Evolutionary conservation across 2,888 invertebrate species (phyloP), one percentile per base, ranked within the genome.

Genomic region (Pollenia labialis): DNA sequence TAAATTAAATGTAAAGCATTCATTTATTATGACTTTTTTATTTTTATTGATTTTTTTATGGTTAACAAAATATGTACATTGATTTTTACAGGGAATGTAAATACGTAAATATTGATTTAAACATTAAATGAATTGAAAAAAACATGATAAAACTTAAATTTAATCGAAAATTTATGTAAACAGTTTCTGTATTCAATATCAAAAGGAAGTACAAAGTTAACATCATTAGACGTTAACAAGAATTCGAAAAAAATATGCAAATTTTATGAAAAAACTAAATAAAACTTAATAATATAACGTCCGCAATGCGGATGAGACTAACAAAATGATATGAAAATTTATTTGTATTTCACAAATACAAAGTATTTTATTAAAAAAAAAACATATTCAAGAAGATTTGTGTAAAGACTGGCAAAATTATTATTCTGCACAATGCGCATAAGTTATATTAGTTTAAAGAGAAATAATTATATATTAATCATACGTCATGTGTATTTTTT

Each of bases 201-300:
- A 16, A 23, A 44, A n/a, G 16, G 10, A 42, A 58, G n/a, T 40
- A 76, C 2, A n/a, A 54, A 64, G 54, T 54, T 18, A 46, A 58
- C 62, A 16, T 71, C 32, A 71, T 40, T 72, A 54, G 40, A 72
- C 54, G 11, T 75, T 68, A 75, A 82, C 52, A 32, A 42, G 23
- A 60, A 75, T 81, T 58, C 60, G 60, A 14, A 81, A 44, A 68
- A 81, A 81, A 81, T 82, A 82, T 82, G 81, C 46, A 82, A 75
- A 82, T 82, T 74, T 14, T 1, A 1, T 56, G 44, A 32, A 23
- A 16, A 46, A 46, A 12, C 46, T 9, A 48, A 42, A n/a, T 32
- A 54, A 46, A 12, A n/a, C n/a, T n/a, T 46, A 23, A 69, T 60
- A 40, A 42, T 9, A 48, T 56, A 40, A 74, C 56, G 66, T 74